A percentile compares a stretch with the other conserved stretches of the same genome.
These are phyloP conservation scores for Myopa testacea DNA, from an alignment of 2,888 invertebrate genomes.

Conservation along the genomic window DNA sequence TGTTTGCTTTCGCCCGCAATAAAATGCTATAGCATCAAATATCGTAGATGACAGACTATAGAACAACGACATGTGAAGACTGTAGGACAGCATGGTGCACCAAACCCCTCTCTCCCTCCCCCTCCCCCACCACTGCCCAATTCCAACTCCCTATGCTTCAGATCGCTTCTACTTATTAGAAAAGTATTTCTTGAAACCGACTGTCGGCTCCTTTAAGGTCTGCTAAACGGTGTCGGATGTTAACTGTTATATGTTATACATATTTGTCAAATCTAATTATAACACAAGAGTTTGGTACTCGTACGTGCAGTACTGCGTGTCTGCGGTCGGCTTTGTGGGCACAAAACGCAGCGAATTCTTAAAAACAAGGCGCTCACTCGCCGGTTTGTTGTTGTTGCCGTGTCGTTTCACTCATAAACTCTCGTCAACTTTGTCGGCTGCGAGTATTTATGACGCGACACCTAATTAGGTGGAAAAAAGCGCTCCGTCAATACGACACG, in stretches of 20 bases:
- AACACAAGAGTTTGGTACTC: background rate
- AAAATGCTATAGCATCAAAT: conserved; percentile 33
- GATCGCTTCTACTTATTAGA: conserved; percentile 28
- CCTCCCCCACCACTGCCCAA: too few relatives aligned
- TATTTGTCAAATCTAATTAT: conserved; percentile 38
- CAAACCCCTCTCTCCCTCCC: background rate
- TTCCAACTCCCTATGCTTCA: too few relatives aligned
- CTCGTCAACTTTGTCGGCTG: conserved; percentile 33
- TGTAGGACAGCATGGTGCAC: too few relatives aligned
- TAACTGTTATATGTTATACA: conserved; percentile 34
- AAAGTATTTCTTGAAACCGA: conserved; percentile 35
- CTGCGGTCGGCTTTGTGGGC: background rate
- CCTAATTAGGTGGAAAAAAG: conserved; percentile 34
- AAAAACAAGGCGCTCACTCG: conserved; percentile 14
- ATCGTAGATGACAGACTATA: conserved; percentile 27
- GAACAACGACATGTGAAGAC: background rate
- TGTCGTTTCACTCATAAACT: conserved; percentile 25
- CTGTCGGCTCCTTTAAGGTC: conserved; percentile 33
- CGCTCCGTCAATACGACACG: conserved; percentile 26
- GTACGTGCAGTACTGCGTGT: background rate
- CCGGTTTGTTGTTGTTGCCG: background rate
- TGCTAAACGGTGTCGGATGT: conserved; percentile 35
- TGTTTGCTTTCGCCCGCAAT: conserved; percentile 36
- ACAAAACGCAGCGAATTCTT: conserved; percentile 18
- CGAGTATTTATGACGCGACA: conserved; percentile 38